A percentile compares a stretch with the other conserved stretches of the same genome.
Conservation (phyloP, 1,140 invertebrate genomes). For the Caenorhabditis brenneri region DNA sequence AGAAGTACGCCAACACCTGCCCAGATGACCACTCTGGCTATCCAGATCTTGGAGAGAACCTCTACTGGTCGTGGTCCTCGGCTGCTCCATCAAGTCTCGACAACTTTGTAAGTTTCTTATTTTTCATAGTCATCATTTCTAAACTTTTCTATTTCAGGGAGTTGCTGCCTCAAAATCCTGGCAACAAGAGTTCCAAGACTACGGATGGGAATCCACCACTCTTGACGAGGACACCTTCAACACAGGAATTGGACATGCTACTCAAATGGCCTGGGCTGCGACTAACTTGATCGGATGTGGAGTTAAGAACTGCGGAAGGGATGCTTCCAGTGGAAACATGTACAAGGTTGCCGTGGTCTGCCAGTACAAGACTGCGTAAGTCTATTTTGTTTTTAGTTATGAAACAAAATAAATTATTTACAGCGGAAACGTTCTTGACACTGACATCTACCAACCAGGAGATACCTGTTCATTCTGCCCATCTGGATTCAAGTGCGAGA, state of each 20-base stretch:
- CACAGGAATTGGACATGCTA: neutral
- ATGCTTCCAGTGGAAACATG: neutral
- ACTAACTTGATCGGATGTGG: neutral
- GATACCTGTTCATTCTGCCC: too few relatives aligned
- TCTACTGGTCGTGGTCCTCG: neutral
- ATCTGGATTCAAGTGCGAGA: too few relatives aligned
- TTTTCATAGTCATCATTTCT: neutral
- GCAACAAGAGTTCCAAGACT: neutral
- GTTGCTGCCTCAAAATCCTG: neutral
- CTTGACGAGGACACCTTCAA: neutral
- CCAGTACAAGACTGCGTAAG: neutral
- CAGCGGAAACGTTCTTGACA: neutral
- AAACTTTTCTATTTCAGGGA: neutral
- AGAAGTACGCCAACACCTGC: neutral
- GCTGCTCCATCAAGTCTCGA: neutral
- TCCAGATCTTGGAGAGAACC: neutral
- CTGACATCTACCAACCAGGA: neutral
- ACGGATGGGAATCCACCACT: neutral
- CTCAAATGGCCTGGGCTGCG: neutral
- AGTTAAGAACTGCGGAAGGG: neutral
- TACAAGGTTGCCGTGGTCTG: neutral
- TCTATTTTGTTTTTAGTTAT: neutral
- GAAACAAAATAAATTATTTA: neutral
- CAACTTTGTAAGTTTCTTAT: neutral
- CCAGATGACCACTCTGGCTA: neutral